Conservation (phyloP, 2,888 invertebrate species). For the Eristalis tenax region DNA sequence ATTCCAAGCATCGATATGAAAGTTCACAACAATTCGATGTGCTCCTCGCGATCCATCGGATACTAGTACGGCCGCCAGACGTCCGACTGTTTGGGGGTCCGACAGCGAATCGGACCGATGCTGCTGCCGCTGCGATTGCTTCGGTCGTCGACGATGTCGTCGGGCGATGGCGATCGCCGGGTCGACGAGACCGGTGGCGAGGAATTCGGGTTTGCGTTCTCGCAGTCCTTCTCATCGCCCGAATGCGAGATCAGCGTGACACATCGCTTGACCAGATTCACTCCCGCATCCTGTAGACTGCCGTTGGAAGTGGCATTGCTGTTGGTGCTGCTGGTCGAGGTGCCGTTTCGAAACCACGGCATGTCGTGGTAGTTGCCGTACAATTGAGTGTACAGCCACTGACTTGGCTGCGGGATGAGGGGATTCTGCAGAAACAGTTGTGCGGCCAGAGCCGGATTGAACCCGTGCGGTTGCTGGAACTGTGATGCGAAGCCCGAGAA, state of each 20-base stretch:
- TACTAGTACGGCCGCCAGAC: constrained; percentile 90
- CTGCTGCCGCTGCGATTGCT: constrained; percentile 66
- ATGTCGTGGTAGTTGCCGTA: constrained; percentile 87
- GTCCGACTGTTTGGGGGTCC: constrained; percentile 83
- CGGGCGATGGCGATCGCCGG: constrained; percentile 84
- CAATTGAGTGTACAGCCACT: constrained; percentile 90
- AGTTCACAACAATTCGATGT: constrained; percentile 66
- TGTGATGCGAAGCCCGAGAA: constrained; percentile 82
- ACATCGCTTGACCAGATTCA: constrained; percentile 80
- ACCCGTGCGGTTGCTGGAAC: constrained; percentile 80
- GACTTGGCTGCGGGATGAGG: constrained; percentile 88
- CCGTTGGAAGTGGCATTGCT: constrained; percentile 71
- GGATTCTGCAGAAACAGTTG: constrained; percentile 89
- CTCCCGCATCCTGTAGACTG: constrained; percentile 74
- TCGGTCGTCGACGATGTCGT: constrained; percentile 79
- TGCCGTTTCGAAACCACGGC: constrained; percentile 84
- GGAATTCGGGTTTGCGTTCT: constrained; percentile 79
- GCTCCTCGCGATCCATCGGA: constrained; percentile 57
- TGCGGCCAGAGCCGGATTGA: constrained; percentile 85
- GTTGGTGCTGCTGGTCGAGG: constrained; percentile 74
- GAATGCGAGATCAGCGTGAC: constrained; percentile 80
- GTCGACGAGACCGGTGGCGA: constrained; percentile 81
- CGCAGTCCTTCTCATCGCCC: constrained; percentile 76
- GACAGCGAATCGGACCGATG: constrained; percentile 80
- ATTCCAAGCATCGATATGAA: constrained; percentile 59